Evolutionary conservation across 2,797 vertebrate genomes (phyloP), one percentile per base, ranked within the genome.

Genomic region (Lepus oiostolus): DNA sequence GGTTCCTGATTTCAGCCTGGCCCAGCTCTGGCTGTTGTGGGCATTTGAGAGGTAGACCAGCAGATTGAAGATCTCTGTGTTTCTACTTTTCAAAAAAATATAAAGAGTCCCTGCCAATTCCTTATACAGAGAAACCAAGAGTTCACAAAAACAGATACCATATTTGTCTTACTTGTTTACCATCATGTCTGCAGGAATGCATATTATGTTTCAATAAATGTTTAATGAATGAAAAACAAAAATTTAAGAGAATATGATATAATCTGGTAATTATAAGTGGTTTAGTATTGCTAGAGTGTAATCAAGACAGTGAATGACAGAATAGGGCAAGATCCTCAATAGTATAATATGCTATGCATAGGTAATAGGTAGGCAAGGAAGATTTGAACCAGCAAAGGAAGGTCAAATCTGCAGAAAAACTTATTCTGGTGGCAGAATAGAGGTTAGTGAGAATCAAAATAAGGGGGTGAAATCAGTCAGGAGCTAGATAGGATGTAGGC

Each of bases 241-340:
- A 17, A 85, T 5, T 65, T 93, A 71, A 14, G 32, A 86, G 70
- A 32, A 90, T 94, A 62, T 67, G 54, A 72, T 62, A 52, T 54
- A 96, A 26, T 89, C 90, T 81, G n/a, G 7, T n/a, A 94, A 93
- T 13, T 84, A 7, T 30, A 70, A 80, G 24, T 70, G 26, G 54
- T 62, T 90, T 88, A 90, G 50, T 80, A 72, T 95, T 91, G 38
- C 32, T 93, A 22, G 24, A 95, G 4, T 80, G 58, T 32, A 94
- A 42, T 77, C 35, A 90, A 85, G 30, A 87, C 71, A 10, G 28
- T 80, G 30, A 93, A 52, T 77, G 63, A 47, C 52, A 76, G 42
- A 93, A 83, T 79, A 12, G 67, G 8, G 26, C 63, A 11, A 88
- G 35, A 93, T 91, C 14, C 91, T 81, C 88, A 88, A 85, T 91